Conservation (phyloP, 2,797 vertebrate genomes). For the Miichthys miiuy region DNA sequence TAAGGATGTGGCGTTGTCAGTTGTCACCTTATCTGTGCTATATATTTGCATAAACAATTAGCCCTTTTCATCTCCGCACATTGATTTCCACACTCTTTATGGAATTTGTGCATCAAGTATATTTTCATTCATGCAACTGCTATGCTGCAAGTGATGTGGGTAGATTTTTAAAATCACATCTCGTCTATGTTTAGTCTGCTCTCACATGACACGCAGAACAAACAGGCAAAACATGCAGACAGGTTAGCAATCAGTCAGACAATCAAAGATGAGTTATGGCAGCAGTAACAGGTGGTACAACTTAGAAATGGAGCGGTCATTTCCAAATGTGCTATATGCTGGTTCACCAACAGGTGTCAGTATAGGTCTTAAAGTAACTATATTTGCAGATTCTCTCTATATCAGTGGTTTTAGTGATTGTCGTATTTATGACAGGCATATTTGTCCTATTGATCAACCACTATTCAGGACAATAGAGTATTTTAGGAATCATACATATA, state of each 20-base stretch:
- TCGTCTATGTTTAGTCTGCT: conserved; percentile 5
- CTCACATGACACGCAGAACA: not conserved
- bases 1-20: not conserved
- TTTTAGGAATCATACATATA: not conserved
- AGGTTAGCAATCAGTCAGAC: not conserved
- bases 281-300: not conserved
- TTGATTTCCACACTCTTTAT: not conserved
- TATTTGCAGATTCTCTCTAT: not conserved
- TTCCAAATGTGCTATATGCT: not conserved
- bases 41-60: too few relatives aligned
- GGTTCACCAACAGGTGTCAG: conserved; percentile 82
- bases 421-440: not conserved
- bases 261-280: not conserved
- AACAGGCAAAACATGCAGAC: not conserved
- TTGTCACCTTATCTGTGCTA: not conserved
- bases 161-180: not conserved
- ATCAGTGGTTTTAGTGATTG: not conserved
- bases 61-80: too few relatives aligned
- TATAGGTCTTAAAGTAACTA: conserved; percentile 39
- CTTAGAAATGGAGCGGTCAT: not conserved
- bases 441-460: not conserved
- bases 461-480: not conserved
- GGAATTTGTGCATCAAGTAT: not conserved
- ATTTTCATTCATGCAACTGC: not conserved
- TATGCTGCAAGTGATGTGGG: not conserved